Percentiles rank a stretch among this genome's conserved stretches.
Conservation (phyloP, 2,113 vertebrate species). For the Lontra canadensis region DNA sequence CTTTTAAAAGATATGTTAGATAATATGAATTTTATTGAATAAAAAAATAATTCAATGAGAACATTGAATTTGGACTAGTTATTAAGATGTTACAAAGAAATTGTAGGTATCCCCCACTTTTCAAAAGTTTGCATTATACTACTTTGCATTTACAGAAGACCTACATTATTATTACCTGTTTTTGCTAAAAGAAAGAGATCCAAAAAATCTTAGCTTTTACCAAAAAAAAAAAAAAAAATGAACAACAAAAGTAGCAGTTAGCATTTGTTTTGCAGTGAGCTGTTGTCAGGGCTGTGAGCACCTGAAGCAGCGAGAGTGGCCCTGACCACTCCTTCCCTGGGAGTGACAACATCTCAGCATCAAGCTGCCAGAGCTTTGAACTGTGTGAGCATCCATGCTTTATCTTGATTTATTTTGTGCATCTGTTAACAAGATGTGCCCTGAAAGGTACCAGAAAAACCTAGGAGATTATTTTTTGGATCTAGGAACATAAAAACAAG, state of each 20-base stretch:
- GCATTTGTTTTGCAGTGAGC: background rate
- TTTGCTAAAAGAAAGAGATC: background rate
- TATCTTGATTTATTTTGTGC: background rate
- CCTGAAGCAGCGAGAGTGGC: background rate
- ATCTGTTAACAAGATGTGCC: background rate
- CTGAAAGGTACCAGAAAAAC: background rate
- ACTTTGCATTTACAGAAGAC: background rate
- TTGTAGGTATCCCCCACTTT: background rate
- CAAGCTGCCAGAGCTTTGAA: background rate
- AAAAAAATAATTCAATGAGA: background rate
- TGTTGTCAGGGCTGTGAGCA: too few species aligned
- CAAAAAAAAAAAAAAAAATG: background rate
- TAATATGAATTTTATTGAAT: background rate
- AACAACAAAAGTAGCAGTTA: background rate
- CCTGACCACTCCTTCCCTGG: background rate
- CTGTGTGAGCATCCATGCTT: background rate
- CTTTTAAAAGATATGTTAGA: slow-evolving; percentile 2
- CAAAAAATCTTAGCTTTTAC: background rate
- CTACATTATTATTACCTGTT: background rate
- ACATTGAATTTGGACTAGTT: background rate
- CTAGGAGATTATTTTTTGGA: background rate
- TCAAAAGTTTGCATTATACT: background rate
- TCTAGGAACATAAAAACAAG: background rate
- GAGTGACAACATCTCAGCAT: background rate
- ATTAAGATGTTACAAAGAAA: background rate